These are phyloP conservation scores for Craterocephalus amniculus DNA, from an alignment of 2,797 vertebrate species.

Conservation along the genomic window DNA sequence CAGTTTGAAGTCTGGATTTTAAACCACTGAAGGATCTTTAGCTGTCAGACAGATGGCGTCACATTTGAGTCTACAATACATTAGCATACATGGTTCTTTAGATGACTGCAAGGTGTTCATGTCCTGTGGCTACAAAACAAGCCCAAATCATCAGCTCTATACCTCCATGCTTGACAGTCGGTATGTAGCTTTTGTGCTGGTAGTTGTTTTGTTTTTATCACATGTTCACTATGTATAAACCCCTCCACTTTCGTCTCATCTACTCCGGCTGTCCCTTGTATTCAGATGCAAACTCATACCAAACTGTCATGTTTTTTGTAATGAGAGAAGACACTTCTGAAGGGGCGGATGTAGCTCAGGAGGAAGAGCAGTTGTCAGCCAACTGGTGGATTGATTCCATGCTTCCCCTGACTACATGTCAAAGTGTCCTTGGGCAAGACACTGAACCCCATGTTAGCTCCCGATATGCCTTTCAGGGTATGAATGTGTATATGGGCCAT, in stretches of 20 bases:
- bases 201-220: background rate
- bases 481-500: too few relatives aligned
- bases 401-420: too few relatives aligned
- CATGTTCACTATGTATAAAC: background rate
- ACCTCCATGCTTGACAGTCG: background rate
- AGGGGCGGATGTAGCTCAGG: too few relatives aligned
- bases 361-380: too few relatives aligned
- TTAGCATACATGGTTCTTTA: background rate
- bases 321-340: background rate
- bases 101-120: background rate
- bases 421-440: too few relatives aligned
- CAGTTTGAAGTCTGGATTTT: background rate
- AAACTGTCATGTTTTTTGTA: too few relatives aligned
- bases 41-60: background rate
- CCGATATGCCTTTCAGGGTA: too few relatives aligned
- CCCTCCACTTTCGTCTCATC: background rate
- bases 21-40: background rate
- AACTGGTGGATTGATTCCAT: too few relatives aligned
- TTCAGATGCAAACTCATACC: background rate
- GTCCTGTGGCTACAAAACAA: background rate
- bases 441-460: too few relatives aligned
- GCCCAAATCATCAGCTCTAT: background rate
- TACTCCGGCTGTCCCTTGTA: background rate
- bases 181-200: background rate
- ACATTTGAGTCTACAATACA: background rate